phyloP scores from a whole-genome alignment of 1,140 invertebrate species.

The Heliconius himera region DNA sequence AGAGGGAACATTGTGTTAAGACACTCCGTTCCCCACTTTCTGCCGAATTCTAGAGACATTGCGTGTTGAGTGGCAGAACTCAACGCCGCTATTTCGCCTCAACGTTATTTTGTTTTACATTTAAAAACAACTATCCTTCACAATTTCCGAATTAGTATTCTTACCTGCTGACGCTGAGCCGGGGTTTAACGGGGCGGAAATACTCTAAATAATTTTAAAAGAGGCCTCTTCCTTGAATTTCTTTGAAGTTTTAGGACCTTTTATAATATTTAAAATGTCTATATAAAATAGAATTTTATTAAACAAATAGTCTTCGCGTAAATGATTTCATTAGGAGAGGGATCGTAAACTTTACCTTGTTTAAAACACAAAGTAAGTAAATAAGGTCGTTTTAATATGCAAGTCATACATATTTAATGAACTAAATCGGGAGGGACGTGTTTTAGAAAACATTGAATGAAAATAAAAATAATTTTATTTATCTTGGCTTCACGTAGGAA shows the following conservation, averaged over 20 bases:
- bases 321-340: conserved; percentile 7
- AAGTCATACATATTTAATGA: conserved; percentile 19
- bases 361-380: background rate
- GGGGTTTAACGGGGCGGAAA: background rate
- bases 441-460: background rate
- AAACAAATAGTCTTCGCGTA: background rate
- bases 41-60: too few relatives aligned
- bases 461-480: too few relatives aligned
- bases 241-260: background rate
- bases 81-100: too few relatives aligned
- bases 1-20: too few relatives aligned
- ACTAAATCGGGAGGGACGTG: background rate
- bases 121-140: background rate
- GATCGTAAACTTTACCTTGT: conserved; percentile 17
- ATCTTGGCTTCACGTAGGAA: too few relatives aligned
- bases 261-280: background rate
- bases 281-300: background rate
- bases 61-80: too few relatives aligned
- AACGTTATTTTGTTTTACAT: background rate
- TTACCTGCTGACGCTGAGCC: background rate
- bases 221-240: background rate
- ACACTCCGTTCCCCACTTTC: too few relatives aligned
- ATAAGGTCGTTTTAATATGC: background rate
- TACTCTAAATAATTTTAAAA: background rate
- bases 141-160: background rate